These are phyloP conservation scores for Conomelus anceps DNA, from an alignment of 2,888 invertebrate species.

Conservation along the genomic window DNA sequence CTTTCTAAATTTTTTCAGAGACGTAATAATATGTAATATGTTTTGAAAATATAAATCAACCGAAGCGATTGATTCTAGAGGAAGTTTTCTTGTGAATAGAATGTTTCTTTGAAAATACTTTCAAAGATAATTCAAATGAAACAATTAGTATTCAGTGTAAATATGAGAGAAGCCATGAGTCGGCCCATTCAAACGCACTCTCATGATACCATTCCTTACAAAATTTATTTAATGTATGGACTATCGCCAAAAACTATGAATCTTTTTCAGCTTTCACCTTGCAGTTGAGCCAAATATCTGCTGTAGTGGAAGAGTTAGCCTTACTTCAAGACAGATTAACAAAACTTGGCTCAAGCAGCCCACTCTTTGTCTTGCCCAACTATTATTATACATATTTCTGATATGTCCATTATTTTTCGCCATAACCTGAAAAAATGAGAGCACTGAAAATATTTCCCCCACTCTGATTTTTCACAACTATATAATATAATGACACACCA, in stretches of 20 bases:
- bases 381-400: background rate
- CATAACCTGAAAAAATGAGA: background rate
- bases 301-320: background rate
- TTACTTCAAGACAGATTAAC: background rate
- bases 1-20: too few relatives aligned
- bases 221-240: background rate
- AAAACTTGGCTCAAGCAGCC: background rate
- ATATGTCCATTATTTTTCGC: too few relatives aligned
- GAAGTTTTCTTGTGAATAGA: too few relatives aligned
- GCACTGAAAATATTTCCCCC: background rate
- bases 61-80: too few relatives aligned
- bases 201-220: background rate
- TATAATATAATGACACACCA: background rate
- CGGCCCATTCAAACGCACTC: background rate
- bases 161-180: background rate
- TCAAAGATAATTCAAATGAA: background rate
- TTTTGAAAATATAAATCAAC: too few relatives aligned
- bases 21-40: too few relatives aligned
- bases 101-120: background rate
- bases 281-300: background rate
- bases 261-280: background rate
- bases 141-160: background rate
- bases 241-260: background rate
- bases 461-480: background rate
- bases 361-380: background rate